phyloP scores from a whole-genome alignment of 2,797 vertebrate species.

The Limnodromus scolopaceus region DNA sequence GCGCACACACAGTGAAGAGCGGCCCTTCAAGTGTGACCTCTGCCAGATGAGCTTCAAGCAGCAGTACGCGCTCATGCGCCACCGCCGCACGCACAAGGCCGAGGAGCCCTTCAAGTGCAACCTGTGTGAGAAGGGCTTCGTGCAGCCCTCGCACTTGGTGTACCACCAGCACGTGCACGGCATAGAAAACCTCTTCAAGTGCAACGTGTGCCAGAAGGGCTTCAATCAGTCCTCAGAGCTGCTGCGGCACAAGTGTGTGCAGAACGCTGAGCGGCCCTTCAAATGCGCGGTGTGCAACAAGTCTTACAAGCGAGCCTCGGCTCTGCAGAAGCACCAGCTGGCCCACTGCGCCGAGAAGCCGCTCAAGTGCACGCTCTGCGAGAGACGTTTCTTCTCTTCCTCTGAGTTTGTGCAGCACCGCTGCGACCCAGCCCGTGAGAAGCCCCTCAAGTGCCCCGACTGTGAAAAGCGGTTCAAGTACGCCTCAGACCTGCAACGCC shows the following conservation, averaged over 20 bases:
- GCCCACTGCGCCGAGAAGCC: conserved; percentile 96
- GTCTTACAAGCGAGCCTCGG: conserved; percentile 95
- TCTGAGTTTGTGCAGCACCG: conserved; percentile 97
- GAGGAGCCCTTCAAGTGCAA: conserved; percentile 95
- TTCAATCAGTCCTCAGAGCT: conserved; percentile 96
- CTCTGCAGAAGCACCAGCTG: conserved; percentile 94
- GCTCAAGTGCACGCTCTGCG: conserved; percentile 94
- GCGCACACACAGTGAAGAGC: conserved; percentile 95
- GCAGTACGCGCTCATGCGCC: conserved; percentile 93
- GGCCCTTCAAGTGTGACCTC: conserved; percentile 98
- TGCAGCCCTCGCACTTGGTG: conserved; percentile 94
- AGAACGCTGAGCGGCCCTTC: conserved; percentile 90
- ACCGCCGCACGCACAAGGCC: conserved; percentile 92
- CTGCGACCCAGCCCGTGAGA: conserved; percentile 93
- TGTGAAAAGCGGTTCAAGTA: conserved; percentile 99
- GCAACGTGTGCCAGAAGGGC: conserved; percentile 96
- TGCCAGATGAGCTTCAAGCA: conserved; percentile 99
- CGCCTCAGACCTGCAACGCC: conserved; percentile 93
- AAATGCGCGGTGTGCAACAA: conserved; percentile 94
- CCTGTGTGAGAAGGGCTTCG: conserved; percentile 95
- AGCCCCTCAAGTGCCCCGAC: conserved; percentile 95
- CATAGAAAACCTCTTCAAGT: conserved; percentile 97
- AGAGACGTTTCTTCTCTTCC: conserved; percentile 96
- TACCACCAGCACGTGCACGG: conserved; percentile 97
- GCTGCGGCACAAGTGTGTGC: conserved; percentile 92